Percentiles rank a stretch among this genome's conserved stretches.
phyloP scores from a whole-genome alignment of 2,888 invertebrate genomes.

The Beris morrisii region DNA sequence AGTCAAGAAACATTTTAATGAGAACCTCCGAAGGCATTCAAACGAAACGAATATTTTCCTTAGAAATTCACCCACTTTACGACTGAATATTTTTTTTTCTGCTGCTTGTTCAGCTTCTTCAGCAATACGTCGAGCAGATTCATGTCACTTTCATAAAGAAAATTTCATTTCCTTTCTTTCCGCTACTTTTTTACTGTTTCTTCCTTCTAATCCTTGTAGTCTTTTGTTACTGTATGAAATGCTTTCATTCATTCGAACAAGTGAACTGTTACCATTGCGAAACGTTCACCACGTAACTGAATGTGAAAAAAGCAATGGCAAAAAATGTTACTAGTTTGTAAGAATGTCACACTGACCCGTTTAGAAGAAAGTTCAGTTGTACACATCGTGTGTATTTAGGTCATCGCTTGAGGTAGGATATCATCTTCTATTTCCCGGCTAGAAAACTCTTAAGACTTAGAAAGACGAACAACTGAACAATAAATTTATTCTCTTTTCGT shows the following conservation, averaged over 20 bases:
- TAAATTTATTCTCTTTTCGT: conserved; percentile 4
- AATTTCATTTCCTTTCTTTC: conserved; percentile 21
- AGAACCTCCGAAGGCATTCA: conserved; percentile 15
- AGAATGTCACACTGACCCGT: too few species aligned
- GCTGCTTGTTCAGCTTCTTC: conserved; percentile 15
- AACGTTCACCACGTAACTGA: too few species aligned
- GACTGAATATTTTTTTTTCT: background rate
- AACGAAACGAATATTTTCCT: conserved; percentile 25
- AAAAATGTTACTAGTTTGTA: too few species aligned
- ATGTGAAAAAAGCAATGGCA: too few species aligned
- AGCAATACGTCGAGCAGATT: conserved; percentile 17
- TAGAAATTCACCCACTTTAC: conserved; percentile 20
- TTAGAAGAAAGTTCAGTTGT: too few species aligned
- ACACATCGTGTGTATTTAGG: conserved; percentile 8
- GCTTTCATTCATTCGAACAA: background rate
- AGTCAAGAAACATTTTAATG: conserved; percentile 5
- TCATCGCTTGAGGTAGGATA: background rate
- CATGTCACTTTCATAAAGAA: conserved; percentile 26
- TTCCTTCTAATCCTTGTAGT: conserved; percentile 6
- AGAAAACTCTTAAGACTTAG: too few species aligned
- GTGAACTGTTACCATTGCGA: too few species aligned
- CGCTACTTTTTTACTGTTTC: conserved; percentile 6
- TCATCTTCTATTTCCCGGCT: too few species aligned
- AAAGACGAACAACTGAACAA: background rate
- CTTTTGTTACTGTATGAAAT: conserved; percentile 16